Evolutionary conservation across 1,140 invertebrate species (phyloP).

Genomic region (Hypsibius dujardini): DNA sequence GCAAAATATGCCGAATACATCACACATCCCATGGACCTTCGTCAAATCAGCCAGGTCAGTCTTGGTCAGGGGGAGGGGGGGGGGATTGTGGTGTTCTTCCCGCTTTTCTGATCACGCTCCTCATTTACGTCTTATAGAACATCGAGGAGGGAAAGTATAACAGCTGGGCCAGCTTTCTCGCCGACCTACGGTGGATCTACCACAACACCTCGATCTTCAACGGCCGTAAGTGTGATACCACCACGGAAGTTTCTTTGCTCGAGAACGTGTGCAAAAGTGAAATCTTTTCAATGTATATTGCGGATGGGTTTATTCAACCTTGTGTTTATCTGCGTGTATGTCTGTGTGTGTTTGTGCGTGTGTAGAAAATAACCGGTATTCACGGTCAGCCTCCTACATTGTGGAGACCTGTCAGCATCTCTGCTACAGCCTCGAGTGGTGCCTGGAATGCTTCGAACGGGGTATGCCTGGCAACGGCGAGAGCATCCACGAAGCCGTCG

Average conservation of each 20-base stretch:
- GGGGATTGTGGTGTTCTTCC: too few species aligned
- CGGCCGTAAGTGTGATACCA: background rate
- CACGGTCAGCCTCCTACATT: constrained; percentile 1
- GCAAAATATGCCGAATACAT: background rate
- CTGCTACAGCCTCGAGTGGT: constrained; percentile 12
- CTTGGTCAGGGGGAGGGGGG: background rate
- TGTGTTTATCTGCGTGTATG: too few species aligned
- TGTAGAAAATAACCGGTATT: constrained; percentile 12
- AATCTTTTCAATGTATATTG: background rate
- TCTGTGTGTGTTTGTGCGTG: too few species aligned
- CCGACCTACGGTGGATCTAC: background rate
- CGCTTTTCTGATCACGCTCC: background rate
- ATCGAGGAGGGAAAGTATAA: background rate
- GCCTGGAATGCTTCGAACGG: background rate
- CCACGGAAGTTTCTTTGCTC: too few species aligned
- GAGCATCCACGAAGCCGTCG: background rate
- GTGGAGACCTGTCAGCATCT: constrained; percentile 11
- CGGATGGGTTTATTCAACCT: background rate
- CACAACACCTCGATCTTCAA: constrained; percentile 15
- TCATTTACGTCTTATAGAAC: constrained; percentile 3
- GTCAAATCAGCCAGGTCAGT: background rate
- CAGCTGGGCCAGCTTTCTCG: background rate
- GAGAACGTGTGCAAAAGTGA: background rate
- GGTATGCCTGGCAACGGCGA: background rate
- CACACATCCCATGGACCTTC: constrained; percentile 11